Conservation (phyloP, 2,888 invertebrate species). For the Iphiclides podalirius region DNA sequence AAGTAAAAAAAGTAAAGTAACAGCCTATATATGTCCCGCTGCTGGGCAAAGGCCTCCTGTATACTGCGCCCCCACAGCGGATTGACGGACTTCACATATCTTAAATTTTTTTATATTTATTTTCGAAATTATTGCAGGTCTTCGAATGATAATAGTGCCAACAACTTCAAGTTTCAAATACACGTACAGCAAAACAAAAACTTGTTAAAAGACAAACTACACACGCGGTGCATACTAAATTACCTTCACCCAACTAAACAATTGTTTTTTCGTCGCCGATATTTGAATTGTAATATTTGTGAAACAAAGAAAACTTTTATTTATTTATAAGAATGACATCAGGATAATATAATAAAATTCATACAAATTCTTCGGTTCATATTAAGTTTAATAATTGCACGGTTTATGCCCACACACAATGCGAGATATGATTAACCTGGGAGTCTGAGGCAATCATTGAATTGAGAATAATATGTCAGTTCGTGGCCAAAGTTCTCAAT, state of each 20-base stretch:
- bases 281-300: constrained; percentile 16
- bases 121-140: too few relatives aligned
- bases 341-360: constrained; percentile 5
- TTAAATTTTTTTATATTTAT: too few relatives aligned
- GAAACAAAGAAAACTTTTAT: constrained; percentile 8
- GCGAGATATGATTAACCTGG: constrained; percentile 17
- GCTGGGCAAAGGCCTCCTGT: too few relatives aligned
- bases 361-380: background rate
- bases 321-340: constrained; percentile 1
- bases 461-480: too few relatives aligned
- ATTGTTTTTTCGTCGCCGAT: constrained; percentile 14
- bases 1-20: too few relatives aligned
- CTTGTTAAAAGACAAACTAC: constrained; percentile 12
- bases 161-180: too few relatives aligned
- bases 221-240: constrained; percentile 12
- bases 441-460: constrained; percentile 17
- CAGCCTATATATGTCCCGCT: too few relatives aligned
- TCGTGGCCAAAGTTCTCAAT: too few relatives aligned
- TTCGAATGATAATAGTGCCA: too few relatives aligned
- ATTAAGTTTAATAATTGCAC: constrained; percentile 4
- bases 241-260: constrained; percentile 1
- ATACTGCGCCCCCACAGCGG: too few relatives aligned
- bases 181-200: too few relatives aligned
- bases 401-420: constrained; percentile 19
- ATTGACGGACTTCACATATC: too few relatives aligned